phyloP scores from a whole-genome alignment of 2,888 invertebrate genomes.

The Stegophylla sp. region DNA sequence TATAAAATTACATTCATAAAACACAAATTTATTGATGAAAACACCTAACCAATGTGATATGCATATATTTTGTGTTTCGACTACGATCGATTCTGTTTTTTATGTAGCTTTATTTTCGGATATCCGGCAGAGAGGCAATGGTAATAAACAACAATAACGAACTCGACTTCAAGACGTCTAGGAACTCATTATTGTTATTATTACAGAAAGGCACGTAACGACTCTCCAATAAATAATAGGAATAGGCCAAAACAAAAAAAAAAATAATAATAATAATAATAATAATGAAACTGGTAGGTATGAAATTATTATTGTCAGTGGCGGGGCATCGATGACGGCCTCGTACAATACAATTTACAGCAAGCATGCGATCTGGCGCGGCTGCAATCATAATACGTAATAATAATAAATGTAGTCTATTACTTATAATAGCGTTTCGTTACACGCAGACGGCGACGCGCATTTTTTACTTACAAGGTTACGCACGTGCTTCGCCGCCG shows the following conservation, averaged over 20 bases:
- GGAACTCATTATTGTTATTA: background rate
- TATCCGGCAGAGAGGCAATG: background rate
- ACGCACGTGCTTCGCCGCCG: constrained; percentile 16
- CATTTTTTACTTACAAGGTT: constrained; percentile 18
- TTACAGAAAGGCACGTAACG: background rate
- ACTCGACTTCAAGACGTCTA: background rate
- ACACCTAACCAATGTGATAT: too few relatives aligned
- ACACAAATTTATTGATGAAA: too few relatives aligned
- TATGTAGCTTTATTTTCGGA: background rate
- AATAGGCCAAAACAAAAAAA: background rate
- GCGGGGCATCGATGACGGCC: background rate
- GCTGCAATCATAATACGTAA: background rate
- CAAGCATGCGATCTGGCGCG: background rate
- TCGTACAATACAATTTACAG: background rate
- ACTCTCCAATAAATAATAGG: background rate
- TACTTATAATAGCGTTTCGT: background rate
- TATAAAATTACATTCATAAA: too few relatives aligned
- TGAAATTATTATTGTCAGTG: background rate
- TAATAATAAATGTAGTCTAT: background rate
- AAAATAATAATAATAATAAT: background rate
- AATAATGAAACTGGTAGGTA: background rate
- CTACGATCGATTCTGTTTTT: too few relatives aligned
- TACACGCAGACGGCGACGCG: background rate
- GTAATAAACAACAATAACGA: background rate
- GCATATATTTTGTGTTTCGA: too few relatives aligned